phyloP scores from a whole-genome alignment of 1,140 invertebrate genomes.

The Brachionus plicatilis region DNA sequence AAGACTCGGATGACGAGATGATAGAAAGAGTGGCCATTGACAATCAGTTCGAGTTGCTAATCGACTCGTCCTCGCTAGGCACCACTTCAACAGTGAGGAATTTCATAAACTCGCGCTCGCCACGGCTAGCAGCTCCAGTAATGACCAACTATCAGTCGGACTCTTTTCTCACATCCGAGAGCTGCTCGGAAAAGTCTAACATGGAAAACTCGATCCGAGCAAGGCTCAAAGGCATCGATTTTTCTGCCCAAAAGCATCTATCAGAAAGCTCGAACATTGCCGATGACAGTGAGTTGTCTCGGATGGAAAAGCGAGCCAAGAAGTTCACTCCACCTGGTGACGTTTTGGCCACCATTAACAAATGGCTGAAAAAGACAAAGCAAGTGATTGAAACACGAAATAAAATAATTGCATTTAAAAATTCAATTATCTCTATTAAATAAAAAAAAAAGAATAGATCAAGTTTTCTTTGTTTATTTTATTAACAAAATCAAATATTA shows the following conservation, averaged over 20 bases:
- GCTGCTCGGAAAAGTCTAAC: background rate
- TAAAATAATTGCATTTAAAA: slow-evolving; percentile 31
- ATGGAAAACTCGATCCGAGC: background rate
- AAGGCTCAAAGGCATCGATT: background rate
- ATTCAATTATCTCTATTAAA: slow-evolving; percentile 5
- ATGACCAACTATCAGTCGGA: background rate
- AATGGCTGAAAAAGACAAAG: slow-evolving; percentile 20
- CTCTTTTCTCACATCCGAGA: background rate
- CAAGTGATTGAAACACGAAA: slow-evolving; percentile 30
- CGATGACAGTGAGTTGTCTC: background rate
- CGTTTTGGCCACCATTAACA: slow-evolving; percentile 24
- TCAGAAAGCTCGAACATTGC: background rate
- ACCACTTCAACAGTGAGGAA: background rate
- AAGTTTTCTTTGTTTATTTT: too few relatives aligned
- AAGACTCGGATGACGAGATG: background rate
- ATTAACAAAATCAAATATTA: too few relatives aligned
- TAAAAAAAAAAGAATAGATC: background rate
- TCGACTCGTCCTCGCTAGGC: background rate
- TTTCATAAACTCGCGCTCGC: background rate
- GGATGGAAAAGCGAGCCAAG: background rate
- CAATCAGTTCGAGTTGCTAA: background rate
- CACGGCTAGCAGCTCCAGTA: background rate
- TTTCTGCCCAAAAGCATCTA: background rate
- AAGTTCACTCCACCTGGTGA: background rate
- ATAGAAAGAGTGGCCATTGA: slow-evolving; percentile 7